Evolutionary conservation across 1,140 invertebrate species (phyloP).

Genomic region (Papilio polyxenes): DNA sequence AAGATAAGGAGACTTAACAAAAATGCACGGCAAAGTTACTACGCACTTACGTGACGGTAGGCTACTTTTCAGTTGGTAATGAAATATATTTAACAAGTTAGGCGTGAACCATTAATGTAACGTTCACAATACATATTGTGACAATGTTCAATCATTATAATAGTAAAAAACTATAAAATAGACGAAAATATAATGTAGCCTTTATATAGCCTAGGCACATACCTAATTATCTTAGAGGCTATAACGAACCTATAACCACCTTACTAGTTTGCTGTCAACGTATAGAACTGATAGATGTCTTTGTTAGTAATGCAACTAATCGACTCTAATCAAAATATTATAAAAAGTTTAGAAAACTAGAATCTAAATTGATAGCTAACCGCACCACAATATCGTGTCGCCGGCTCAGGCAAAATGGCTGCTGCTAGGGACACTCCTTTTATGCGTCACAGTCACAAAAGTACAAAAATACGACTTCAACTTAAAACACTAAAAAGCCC

Average conservation of each 20-base stretch:
- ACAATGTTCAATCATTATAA: not conserved
- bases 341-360: conserved; percentile 42
- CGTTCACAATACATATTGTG: not conserved
- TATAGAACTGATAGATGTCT: conserved; percentile 11
- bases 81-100: conserved; percentile 6
- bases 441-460: conserved; percentile 80
- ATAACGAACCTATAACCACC: conserved; percentile 42
- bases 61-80: conserved; percentile 24
- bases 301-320: conserved; percentile 14
- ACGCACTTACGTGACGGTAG: conserved; percentile 62
- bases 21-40: conserved; percentile 70
- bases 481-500: conserved; percentile 58
- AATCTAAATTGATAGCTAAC: conserved; percentile 58
- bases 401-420: conserved; percentile 81
- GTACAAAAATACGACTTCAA: conserved; percentile 56
- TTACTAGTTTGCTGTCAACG: conserved; percentile 25
- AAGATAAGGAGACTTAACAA: conserved; percentile 70
- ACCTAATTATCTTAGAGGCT: conserved; percentile 43
- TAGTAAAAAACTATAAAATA: not conserved
- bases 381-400: conserved; percentile 78
- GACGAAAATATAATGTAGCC: conserved; percentile 29
- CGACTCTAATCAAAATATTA: not conserved
- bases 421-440: conserved; percentile 80
- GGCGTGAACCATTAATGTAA: not conserved
- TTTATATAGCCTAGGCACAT: conserved; percentile 39